phyloP scores from a whole-genome alignment of 2,797 vertebrate genomes.

The Gorsachius magnificus region DNA sequence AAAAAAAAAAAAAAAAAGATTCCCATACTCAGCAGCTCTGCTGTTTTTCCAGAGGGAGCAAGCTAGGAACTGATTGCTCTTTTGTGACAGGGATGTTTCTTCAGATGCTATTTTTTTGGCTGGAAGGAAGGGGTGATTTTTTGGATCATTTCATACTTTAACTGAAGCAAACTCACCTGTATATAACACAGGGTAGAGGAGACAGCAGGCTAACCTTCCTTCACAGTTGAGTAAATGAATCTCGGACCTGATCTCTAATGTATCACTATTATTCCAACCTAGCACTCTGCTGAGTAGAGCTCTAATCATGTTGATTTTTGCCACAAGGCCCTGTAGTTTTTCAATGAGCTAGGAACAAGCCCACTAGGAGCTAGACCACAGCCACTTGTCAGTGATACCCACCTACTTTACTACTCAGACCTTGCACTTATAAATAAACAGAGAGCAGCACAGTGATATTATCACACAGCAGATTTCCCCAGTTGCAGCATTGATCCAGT shows the following conservation, averaged over 20 bases:
- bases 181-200: background rate
- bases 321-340: background rate
- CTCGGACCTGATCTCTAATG: background rate
- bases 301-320: background rate
- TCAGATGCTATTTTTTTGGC: background rate
- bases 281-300: background rate
- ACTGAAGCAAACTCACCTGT: background rate
- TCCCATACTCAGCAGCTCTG: background rate
- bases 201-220: background rate
- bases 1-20: background rate
- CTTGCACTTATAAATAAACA: background rate
- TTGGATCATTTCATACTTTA: background rate
- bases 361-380: background rate
- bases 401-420: background rate
- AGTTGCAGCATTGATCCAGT: background rate
- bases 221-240: background rate
- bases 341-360: background rate
- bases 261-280: background rate
- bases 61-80: background rate
- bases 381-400: background rate
- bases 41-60: background rate
- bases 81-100: background rate
- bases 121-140: background rate
- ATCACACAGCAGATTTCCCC: background rate
- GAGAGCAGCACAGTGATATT: background rate